These are phyloP conservation scores for Himalopsyche kuldschensis DNA, from an alignment of 2,888 invertebrate species.

Conservation along the genomic window DNA sequence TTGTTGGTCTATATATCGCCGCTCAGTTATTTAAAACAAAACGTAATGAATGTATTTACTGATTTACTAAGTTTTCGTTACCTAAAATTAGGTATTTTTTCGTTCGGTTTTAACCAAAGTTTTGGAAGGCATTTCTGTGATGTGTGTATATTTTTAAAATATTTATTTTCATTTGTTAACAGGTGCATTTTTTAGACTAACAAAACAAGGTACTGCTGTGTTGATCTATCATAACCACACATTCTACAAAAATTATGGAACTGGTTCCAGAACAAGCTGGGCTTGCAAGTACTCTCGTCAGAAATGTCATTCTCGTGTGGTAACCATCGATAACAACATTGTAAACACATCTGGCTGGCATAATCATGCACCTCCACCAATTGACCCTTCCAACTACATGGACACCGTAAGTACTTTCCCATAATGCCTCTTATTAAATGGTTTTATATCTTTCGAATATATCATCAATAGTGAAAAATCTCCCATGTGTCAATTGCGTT, in stretches of 20 bases:
- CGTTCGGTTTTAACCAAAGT: not conserved
- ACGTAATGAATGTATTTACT: not conserved
- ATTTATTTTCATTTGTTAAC: not conserved
- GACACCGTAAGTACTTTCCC: not conserved
- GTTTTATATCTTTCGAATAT: not conserved
- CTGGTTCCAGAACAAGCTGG: not conserved
- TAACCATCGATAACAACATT: constrained; percentile 8
- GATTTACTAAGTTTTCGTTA: not conserved
- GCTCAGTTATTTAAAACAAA: not conserved
- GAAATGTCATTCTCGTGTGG: not conserved
- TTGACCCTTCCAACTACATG: not conserved
- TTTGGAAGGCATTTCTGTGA: not conserved
- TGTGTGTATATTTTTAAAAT: not conserved
- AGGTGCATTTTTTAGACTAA: not conserved
- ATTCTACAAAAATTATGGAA: not conserved
- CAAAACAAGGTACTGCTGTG: not conserved
- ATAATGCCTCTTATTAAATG: no score
- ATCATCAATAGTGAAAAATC: not conserved
- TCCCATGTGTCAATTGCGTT: not conserved
- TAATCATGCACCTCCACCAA: not conserved
- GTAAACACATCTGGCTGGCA: not conserved
- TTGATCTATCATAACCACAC: constrained; percentile 1
- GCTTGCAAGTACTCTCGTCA: not conserved
- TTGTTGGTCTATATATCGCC: not conserved
- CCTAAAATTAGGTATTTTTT: not conserved